Percentiles rank a stretch among this genome's conserved stretches.
Evolutionary conservation across 2,113 vertebrate species (phyloP).

Genomic region (Martes martes): DNA sequence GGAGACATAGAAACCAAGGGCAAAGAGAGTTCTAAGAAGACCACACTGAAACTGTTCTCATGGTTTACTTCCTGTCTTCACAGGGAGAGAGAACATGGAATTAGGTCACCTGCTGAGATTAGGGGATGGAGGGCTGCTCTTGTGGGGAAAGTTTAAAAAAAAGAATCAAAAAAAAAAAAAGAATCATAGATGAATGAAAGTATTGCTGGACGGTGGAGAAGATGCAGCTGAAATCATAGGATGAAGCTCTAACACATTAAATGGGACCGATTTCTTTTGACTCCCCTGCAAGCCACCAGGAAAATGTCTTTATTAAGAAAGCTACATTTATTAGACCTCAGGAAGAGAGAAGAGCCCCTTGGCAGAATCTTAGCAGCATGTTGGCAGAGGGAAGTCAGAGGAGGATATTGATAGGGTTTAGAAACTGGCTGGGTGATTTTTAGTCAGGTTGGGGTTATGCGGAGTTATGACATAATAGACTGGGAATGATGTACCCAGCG

Average conservation of each 20-base stretch:
- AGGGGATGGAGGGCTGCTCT: not conserved
- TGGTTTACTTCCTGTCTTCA: not conserved
- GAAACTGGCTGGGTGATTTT: not conserved
- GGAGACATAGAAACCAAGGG: not conserved
- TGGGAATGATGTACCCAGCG: not conserved
- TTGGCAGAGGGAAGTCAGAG: not conserved
- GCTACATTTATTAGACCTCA: not conserved
- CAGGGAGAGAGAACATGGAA: not conserved
- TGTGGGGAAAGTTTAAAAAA: not conserved
- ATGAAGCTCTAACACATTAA: not conserved
- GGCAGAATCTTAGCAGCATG: not conserved
- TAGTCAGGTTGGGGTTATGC: not conserved
- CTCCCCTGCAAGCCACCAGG: not conserved
- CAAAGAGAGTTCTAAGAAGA: not conserved
- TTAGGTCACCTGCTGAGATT: not conserved
- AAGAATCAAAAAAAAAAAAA: not conserved
- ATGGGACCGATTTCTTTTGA: not conserved
- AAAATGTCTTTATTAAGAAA: not conserved
- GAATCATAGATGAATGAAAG: not conserved
- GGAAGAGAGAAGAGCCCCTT: not conserved
- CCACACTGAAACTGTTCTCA: not conserved
- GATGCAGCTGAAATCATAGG: not conserved
- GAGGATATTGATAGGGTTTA: not conserved
- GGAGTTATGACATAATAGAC: not conserved
- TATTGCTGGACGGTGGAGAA: not conserved